phyloP scores from a whole-genome alignment of 2,113 vertebrate genomes.

The Erinaceus europaeus region DNA sequence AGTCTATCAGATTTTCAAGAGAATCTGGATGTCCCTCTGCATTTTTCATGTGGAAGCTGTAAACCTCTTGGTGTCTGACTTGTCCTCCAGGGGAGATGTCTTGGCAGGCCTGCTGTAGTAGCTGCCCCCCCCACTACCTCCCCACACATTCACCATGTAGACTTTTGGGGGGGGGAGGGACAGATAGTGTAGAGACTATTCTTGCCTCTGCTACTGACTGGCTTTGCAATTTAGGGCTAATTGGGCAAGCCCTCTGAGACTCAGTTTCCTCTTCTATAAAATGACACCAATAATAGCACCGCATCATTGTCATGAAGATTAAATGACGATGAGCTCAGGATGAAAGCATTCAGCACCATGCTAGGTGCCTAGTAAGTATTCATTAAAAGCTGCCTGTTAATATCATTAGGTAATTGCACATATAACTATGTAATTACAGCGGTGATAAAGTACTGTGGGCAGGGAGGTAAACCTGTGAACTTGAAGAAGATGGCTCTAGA shows the following conservation, averaged over 20 bases:
- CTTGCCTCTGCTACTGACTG: background rate
- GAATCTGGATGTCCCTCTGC: background rate
- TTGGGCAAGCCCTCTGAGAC: background rate
- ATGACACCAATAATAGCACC: background rate
- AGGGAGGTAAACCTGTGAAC: background rate
- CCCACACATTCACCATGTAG: too few relatives aligned
- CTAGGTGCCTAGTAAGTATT: background rate
- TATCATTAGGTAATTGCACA: conserved; percentile 52
- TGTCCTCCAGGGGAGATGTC: fast-evolving
- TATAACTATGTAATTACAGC: conserved; percentile 33
- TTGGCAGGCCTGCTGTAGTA: too few relatives aligned
- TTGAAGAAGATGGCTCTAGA: too few relatives aligned
- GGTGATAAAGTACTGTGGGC: background rate
- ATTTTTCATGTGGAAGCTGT: background rate
- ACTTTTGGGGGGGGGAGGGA: background rate
- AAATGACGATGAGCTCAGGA: background rate
- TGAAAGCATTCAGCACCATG: background rate
- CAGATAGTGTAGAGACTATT: background rate
- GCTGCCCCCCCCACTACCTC: too few relatives aligned
- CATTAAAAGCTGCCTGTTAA: conserved; percentile 40
- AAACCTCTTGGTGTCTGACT: background rate
- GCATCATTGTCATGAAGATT: background rate
- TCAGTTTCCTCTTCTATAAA: conserved; percentile 35
- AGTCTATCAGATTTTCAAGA: too few relatives aligned
- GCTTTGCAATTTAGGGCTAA: background rate